Base-by-base conservation (phyloP, 1,140 invertebrate species). In the Propsilocerus akamusi region DNA sequence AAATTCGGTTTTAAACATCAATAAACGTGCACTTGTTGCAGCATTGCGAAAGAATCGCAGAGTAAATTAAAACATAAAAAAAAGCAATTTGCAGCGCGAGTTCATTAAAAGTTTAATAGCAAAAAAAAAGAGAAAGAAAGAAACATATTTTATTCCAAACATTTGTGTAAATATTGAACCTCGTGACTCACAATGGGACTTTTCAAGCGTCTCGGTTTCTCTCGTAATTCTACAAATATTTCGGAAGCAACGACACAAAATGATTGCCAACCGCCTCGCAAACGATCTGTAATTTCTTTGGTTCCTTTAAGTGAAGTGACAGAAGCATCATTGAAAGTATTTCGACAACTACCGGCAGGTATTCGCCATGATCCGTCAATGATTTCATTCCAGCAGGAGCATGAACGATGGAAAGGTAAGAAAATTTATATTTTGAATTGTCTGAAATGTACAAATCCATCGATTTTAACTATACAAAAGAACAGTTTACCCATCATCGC, bases 321-420 rank as follows among this genome's bases (percentile, higher is more conserved):
- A 0, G 68, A 72, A 0, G 72, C 73, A 3, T 67, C 71, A 17
- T 52, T 75, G 5, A 67, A 68, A 46, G 65, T 72, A 8, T 76
- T 72, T 72, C 58, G 68, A 47, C 67, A 71, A 47, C 61, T 75
- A 4, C 72, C 72, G 0, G 70, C 73, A 49, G 63, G 66, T n/a
- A 71, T 76, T 56, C 71, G 72, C 26, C 60, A 68, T 52, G 72
- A 76, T 54, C 72, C 73, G 0, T 69, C 68, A n/a, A 56, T 74
- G 49, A 69, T 67, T 24, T 59, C 64, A 1, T 74, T 74, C 59
- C 69, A 72, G 52, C 62, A 61, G 26, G 64, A 68, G 25, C 74
- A 73, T 49, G 72, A 76, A 41, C 14, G 34, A 41, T 41, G 34
- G 34, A 41, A 41, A 41, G 34, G 34, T 41, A 17, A 41, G 17